Base-by-base conservation (phyloP, 2,888 invertebrate genomes). In the Shargacucullia verbasci region DNA sequence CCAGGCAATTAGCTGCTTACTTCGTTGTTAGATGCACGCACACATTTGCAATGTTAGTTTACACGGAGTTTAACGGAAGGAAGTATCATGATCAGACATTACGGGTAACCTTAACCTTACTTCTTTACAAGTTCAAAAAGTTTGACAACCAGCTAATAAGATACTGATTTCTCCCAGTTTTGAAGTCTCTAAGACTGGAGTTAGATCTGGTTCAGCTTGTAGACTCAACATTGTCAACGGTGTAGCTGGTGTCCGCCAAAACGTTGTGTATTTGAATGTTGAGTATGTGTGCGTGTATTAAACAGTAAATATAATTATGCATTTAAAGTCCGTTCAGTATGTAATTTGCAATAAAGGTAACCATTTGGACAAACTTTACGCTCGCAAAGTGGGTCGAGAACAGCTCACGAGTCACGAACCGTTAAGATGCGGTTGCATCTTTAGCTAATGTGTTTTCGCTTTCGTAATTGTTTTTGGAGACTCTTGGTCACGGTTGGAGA, bases 361-460 rank as follows among this genome's bases (percentile, higher is more conserved):
- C n/a, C 50, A 59, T 66, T 73, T 62, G 45, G 44, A 29, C 53
- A 62, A 73, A 57, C 44, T 48, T 59, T 49, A 62, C 59, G 64
- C 38, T 45, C 43, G 35, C 38, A 56, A 75, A 79, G 75, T 82
- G 55, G 79, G 84, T 79, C 82, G 77, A 69, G 59, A 70, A 54
- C 64, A 75, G 65, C 54, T 64, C 70, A 76, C 75, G 59, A 61
- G 79, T 65, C 70, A 76, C 75, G 59, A 61, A 80, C 79, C 83
- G 80, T 80, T 72, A 74, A 79, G 73, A 67, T 65, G 73, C 68
- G 72, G 78, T 79, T 78, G 75, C 79, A 71, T 78, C 71, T 72
- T 57, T 50, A 45, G 57, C 71, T 78, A 79, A 80, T 79, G 68
- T 73, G 80, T 76, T 84, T 81, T 84, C 83, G 75, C 80, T 84